phyloP scores from a whole-genome alignment of 2,888 invertebrate species.

The Nephrocerus scutellatus region DNA sequence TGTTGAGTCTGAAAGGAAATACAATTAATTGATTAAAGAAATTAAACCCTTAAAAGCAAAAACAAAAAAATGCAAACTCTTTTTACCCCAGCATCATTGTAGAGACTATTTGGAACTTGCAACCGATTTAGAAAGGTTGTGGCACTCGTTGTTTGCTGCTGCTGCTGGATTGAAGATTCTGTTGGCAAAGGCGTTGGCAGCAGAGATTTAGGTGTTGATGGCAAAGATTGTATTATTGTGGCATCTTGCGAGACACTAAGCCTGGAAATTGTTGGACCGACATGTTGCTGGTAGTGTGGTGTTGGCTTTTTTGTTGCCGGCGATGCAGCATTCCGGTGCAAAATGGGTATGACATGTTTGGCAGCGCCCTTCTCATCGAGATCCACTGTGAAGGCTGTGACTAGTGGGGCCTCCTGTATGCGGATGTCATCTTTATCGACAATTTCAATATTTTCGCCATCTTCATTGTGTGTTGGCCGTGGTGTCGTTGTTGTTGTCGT shows the following conservation, averaged over 20 bases:
- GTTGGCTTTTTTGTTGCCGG: constrained; percentile 14
- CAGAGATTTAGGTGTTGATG: constrained; percentile 11
- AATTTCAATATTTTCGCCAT: constrained; percentile 61
- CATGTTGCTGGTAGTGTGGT: constrained; percentile 19
- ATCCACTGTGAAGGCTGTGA: constrained; percentile 79
- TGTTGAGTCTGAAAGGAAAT: constrained; percentile 20
- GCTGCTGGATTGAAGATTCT: constrained; percentile 21
- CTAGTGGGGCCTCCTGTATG: constrained; percentile 72
- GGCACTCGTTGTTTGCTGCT: constrained; percentile 23
- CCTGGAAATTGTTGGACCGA: constrained; percentile 41
- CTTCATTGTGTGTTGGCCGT: constrained; percentile 61
- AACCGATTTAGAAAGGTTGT: constrained; percentile 16
- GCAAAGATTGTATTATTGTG: constrained; percentile 9
- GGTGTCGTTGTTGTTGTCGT: constrained; percentile 58
- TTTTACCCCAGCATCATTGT: too few relatives aligned
- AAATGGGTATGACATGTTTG: constrained; percentile 69
- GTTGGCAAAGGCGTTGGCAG: constrained; percentile 27
- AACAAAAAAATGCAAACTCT: too few relatives aligned
- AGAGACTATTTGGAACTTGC: constrained; percentile 18
- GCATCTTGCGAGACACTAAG: constrained; percentile 36
- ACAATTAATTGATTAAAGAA: too few relatives aligned
- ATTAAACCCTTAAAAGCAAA: too few relatives aligned
- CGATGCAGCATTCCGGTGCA: constrained; percentile 38
- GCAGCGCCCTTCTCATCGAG: constrained; percentile 74
- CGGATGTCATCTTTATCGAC: constrained; percentile 66